These are phyloP conservation scores for Caenorhabditis uteleia DNA, from an alignment of 2,888 invertebrate species.

Conservation along the genomic window DNA sequence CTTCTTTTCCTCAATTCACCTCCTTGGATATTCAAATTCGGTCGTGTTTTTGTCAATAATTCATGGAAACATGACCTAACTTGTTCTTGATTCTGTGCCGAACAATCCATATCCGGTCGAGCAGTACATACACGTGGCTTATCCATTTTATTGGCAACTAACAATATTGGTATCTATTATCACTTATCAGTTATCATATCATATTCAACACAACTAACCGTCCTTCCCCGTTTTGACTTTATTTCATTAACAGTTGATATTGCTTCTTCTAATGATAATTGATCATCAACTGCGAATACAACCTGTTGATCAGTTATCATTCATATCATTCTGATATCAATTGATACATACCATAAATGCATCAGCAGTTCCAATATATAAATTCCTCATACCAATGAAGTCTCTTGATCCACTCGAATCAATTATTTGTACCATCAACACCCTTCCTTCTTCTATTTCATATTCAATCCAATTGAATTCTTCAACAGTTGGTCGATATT, in stretches of 20 bases:
- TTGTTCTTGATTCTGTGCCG: constrained; percentile 46
- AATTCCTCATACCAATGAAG: constrained; percentile 67
- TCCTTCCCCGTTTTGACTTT: constrained; percentile 35
- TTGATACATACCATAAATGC: constrained; percentile 59
- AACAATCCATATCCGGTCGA: constrained; percentile 21
- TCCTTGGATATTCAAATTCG: constrained; percentile 27
- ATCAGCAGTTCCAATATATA: constrained; percentile 64
- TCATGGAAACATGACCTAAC: constrained; percentile 40
- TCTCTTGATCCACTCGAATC: constrained; percentile 66
- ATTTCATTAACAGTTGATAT: constrained; percentile 56
- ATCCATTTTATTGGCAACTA: constrained; percentile 59
- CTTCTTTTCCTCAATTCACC: constrained; percentile 25
- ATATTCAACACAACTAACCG: constrained; percentile 19
- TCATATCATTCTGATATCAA: background rate
- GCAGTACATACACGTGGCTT: constrained; percentile 11
- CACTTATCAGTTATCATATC: background rate
- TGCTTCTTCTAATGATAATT: constrained; percentile 59
- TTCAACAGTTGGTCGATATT: constrained; percentile 67
- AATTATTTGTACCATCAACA: constrained; percentile 57
- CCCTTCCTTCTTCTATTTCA: constrained; percentile 46
- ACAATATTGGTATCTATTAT: constrained; percentile 55
- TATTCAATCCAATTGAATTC: constrained; percentile 70
- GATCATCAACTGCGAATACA: constrained; percentile 59
- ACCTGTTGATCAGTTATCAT: constrained; percentile 31
- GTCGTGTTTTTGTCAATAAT: constrained; percentile 16